A percentile compares a stretch with the other conserved stretches of the same genome.
Conservation (phyloP, 2,888 invertebrate species). For the Drosophila mimica region DNA sequence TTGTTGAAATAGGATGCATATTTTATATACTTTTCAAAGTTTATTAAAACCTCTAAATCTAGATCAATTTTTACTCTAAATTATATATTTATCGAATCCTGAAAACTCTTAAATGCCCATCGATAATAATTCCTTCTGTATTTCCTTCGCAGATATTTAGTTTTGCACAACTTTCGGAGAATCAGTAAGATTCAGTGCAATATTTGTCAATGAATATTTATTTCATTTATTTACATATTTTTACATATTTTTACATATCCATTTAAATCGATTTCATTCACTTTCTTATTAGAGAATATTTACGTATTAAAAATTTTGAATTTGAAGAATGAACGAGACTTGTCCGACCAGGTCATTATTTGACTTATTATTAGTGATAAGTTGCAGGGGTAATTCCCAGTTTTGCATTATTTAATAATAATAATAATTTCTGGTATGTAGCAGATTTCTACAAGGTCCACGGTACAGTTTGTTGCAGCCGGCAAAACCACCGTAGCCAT, state of each 20-base stretch:
- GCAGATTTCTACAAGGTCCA: conserved; percentile 41
- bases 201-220: not conserved
- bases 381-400: conserved; percentile 6
- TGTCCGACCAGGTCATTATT: not conserved
- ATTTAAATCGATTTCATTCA: not conserved
- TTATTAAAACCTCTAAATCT: not conserved
- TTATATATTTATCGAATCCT: not conserved
- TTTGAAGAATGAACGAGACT: not conserved
- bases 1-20: not conserved
- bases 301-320: not conserved
- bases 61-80: not conserved
- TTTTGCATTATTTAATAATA: not conserved
- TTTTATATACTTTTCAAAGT: not conserved
- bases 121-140: not conserved
- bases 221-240: not conserved
- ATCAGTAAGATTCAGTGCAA: no score
- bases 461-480: conserved; percentile 67
- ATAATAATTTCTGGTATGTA: conserved; percentile 8
- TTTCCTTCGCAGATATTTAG: not conserved
- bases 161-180: not conserved
- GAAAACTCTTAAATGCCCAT: not conserved
- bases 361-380: not conserved
- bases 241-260: not conserved
- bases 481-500: conserved; percentile 51
- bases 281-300: not conserved